Conservation (phyloP, 2,113 vertebrate genomes). For the Tricholaema leucomelas region DNA sequence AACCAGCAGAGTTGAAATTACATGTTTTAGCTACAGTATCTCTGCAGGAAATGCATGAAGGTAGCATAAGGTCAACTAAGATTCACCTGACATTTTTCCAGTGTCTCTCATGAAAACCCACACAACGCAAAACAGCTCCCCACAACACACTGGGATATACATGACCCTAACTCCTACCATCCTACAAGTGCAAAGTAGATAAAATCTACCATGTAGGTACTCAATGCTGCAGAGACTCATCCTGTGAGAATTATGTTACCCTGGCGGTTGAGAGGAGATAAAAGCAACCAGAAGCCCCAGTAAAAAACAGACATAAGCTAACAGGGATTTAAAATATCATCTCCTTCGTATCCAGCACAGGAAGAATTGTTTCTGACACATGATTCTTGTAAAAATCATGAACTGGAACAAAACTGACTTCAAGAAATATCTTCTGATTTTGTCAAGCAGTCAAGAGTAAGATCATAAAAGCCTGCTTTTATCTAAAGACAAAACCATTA, state of each 20-base stretch:
- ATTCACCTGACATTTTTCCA: not conserved
- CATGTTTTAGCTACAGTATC: not conserved
- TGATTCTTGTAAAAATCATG: not conserved
- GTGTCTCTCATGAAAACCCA: not conserved
- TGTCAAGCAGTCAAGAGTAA: not conserved
- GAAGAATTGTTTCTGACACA: not conserved
- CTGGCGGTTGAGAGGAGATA: not conserved
- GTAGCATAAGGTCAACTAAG: not conserved
- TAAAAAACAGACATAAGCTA: not conserved
- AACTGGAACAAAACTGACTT: not conserved
- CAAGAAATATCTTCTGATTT: not conserved
- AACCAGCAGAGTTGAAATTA: not conserved
- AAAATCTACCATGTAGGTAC: not conserved
- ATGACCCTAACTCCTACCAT: not conserved
- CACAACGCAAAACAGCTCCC: not conserved
- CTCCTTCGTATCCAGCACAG: not conserved
- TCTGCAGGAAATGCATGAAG: not conserved
- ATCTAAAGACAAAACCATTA: not conserved
- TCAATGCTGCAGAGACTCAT: not conserved
- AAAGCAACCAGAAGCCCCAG: not conserved
- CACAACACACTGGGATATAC: rapidly evolving
- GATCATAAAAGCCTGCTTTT: not conserved
- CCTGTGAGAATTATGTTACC: not conserved
- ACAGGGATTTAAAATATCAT: not conserved
- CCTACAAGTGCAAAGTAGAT: not conserved